Conservation (phyloP, 2,113 vertebrate genomes). For the Lasiurus cinereus region DNA sequence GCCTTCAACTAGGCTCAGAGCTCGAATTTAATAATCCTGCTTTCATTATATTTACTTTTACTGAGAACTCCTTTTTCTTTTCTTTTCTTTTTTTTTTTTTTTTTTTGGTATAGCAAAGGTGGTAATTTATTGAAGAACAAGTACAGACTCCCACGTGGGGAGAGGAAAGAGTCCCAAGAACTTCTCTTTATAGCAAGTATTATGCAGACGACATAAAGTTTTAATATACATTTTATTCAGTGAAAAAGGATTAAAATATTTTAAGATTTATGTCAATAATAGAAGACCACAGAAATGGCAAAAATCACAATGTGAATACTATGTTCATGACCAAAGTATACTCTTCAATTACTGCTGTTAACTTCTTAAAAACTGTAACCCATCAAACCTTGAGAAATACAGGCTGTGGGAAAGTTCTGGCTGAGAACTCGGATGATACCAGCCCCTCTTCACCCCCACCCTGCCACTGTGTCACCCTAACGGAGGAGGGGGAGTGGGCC, state of each 20-base stretch:
- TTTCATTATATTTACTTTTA: background rate
- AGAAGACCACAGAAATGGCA: background rate
- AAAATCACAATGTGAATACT: background rate
- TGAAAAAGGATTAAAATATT: background rate
- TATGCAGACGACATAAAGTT: background rate
- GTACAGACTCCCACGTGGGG: too few species aligned
- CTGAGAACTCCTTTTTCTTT: background rate
- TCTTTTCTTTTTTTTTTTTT: background rate
- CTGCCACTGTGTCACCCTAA: background rate
- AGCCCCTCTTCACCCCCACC: background rate
- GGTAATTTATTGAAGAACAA: too few species aligned
- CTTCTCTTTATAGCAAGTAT: background rate
- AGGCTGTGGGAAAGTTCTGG: constrained; percentile 13
- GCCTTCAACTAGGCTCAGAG: background rate
- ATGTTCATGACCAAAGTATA: background rate
- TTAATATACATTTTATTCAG: constrained; percentile 34
- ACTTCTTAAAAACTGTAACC: background rate
- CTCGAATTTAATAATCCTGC: background rate
- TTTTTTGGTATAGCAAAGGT: too few species aligned
- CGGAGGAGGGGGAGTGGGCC: background rate
- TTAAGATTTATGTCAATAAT: background rate
- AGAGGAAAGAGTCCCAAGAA: background rate
- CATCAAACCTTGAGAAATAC: constrained; percentile 44
- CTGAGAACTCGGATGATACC: background rate
- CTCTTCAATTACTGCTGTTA: background rate